Percentiles rank a stretch among this genome's conserved stretches.
phyloP scores from a whole-genome alignment of 2,888 invertebrate species.

The Mesochorus sp. region DNA sequence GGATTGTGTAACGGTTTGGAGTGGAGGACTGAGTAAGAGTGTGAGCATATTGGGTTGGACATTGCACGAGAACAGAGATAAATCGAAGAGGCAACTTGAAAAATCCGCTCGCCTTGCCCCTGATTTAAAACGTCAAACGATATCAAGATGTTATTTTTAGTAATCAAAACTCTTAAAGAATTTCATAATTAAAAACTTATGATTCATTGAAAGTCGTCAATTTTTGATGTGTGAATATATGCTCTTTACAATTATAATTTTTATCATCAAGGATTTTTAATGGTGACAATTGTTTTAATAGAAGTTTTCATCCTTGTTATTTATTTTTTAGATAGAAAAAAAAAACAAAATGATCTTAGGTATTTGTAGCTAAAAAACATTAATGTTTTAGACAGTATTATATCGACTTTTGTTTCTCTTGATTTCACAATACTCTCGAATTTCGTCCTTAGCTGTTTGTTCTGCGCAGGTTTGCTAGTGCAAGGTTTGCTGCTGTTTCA shows the following conservation, averaged over 20 bases:
- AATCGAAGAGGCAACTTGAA: background rate
- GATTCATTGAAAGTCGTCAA: too few relatives aligned
- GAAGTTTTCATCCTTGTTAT: too few relatives aligned
- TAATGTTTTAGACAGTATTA: background rate
- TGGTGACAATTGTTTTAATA: too few relatives aligned
- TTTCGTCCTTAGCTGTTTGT: background rate
- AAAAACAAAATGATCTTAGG: too few relatives aligned
- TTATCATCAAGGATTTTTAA: too few relatives aligned
- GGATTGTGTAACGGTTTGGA: constrained; percentile 18
- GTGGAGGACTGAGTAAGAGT: background rate
- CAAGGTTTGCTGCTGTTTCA: constrained; percentile 13
- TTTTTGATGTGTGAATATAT: too few relatives aligned
- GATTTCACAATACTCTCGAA: background rate
- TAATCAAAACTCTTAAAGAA: background rate
- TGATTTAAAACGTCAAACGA: background rate
- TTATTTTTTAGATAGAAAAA: too few relatives aligned
- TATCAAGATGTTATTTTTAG: background rate
- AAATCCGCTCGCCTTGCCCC: background rate
- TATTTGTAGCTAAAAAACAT: too few relatives aligned
- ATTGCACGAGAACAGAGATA: background rate
- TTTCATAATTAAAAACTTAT: too few relatives aligned
- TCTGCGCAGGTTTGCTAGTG: background rate
- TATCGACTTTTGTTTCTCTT: background rate
- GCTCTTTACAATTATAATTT: too few relatives aligned
- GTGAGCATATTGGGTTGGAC: background rate